These are phyloP conservation scores for Tympanuchus pallidicinctus DNA, from an alignment of 2,113 vertebrate genomes.

Conservation along the genomic window DNA sequence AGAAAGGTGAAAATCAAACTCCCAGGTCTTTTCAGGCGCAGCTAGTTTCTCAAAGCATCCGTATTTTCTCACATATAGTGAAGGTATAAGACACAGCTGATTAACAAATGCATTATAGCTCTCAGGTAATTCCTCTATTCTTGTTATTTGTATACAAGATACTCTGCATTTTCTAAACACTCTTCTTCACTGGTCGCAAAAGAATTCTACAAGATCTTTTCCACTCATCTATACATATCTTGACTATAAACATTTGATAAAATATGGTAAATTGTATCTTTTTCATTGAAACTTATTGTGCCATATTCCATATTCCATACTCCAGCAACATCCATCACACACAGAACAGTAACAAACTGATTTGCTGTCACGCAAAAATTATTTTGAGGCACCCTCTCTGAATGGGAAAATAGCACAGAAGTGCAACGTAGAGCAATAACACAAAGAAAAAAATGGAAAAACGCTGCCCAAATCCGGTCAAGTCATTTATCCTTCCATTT, in stretches of 20 bases:
- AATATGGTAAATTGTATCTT: not conserved
- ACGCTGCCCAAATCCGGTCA: not conserved
- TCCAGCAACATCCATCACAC: not conserved
- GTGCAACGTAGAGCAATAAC: not conserved
- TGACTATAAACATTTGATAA: not conserved
- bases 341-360: not conserved
- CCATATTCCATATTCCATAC: not conserved
- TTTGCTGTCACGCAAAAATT: slow-evolving; percentile 14
- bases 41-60: not conserved
- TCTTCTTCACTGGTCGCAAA: not conserved
- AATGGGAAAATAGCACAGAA: not conserved
- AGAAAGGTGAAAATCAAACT: not conserved
- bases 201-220: not conserved
- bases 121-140: not conserved
- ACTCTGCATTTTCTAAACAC: not conserved
- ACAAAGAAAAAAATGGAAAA: not conserved
- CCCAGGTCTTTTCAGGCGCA: not conserved
- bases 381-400: not conserved
- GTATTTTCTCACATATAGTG: not conserved
- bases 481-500: not conserved
- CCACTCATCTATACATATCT: not conserved
- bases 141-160: not conserved
- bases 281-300: not conserved
- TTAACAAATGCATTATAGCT: not conserved
- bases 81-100: not conserved